A percentile compares a stretch with the other conserved stretches of the same genome.
Evolutionary conservation across 2,888 invertebrate species (phyloP).

Genomic region (Pandemis cinnamomeana): DNA sequence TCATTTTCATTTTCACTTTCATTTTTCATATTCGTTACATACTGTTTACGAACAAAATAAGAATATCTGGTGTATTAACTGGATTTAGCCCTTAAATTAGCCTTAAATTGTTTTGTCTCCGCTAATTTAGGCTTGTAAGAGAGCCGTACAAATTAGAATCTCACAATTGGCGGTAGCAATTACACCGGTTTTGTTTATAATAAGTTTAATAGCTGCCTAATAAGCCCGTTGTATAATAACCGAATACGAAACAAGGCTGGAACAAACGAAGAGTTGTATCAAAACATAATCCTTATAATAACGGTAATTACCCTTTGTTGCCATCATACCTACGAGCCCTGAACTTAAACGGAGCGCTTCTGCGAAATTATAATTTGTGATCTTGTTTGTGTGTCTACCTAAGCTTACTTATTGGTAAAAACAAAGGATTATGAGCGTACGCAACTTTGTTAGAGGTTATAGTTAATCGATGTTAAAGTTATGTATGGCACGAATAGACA

Average conservation of each 20-base stretch:
- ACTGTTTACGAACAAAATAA: too few relatives aligned
- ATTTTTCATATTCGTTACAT: too few relatives aligned
- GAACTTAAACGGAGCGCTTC: conserved; percentile 49
- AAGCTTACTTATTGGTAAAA: neutral
- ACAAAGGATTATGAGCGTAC: neutral
- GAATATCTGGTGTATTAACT: too few relatives aligned
- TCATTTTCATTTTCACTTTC: too few relatives aligned
- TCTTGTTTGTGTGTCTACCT: conserved; percentile 26
- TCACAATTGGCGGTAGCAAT: conserved; percentile 56
- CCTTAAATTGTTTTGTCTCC: conserved; percentile 13
- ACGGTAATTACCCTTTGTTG: conserved; percentile 63
- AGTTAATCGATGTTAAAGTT: neutral
- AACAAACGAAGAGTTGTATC: conserved; percentile 53
- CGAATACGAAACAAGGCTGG: conserved; percentile 53
- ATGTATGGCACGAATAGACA: neutral
- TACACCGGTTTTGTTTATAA: conserved; percentile 57
- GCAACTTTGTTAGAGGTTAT: neutral
- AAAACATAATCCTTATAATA: conserved; percentile 59
- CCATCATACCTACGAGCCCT: conserved; percentile 43
- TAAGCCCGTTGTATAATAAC: conserved; percentile 64
- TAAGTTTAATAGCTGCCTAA: conserved; percentile 63
- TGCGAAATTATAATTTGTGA: conserved; percentile 53
- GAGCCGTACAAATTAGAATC: neutral
- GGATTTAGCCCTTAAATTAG: neutral
- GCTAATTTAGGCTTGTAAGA: neutral